Evolutionary conservation across 1,140 invertebrate species (phyloP), one percentile per base, ranked within the genome.

Genomic region (Bombus huntii): DNA sequence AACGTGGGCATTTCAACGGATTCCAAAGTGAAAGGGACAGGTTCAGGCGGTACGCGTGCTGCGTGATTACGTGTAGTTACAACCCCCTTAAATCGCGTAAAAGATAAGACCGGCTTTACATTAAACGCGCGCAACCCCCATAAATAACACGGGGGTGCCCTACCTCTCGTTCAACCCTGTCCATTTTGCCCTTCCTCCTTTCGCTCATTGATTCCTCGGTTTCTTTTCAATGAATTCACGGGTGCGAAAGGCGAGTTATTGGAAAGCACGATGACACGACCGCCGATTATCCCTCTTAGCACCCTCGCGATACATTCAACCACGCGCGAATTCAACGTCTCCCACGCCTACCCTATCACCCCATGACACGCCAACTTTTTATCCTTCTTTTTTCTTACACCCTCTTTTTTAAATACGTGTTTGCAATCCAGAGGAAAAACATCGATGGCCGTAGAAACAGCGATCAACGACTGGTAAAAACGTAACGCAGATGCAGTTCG

Each of bases 41-140:
- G 13, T 75, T 39, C 31, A 10, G 37, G 22, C 71, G 70, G 47
- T 79, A 90, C 84, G 66, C 78, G 89, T 86, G 76, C 89, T 91
- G 90, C 90, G 90, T 91, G 90, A 91, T 91, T 91, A 91, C 87
- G 89, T n/a, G 89, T 87, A 89, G 90, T 91, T 91, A 91, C 89
- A 89, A 87, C 74, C 81, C 87, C 83, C 86, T 91, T 91, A 91
- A 91, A 91, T 91, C 90, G 90, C 86, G 88, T 89, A 89, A 91
- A 91, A 91, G 90, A 91, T 91, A 91, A 91, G 90, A 70, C 88
- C 78, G 81, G 85, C 90, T 91, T 91, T 91, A 88, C 90, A 85
- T 91, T 89, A 91, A 91, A 87, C 59, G 75, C 87, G 81, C 88
- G 78, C 90, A 86, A 90, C 72, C 88, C 90, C 83, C 82, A 86